Percentiles rank a stretch among this genome's conserved stretches.
These are phyloP conservation scores for Notarius quadriscutis DNA, from an alignment of 2,113 vertebrate species.

Conservation along the genomic window DNA sequence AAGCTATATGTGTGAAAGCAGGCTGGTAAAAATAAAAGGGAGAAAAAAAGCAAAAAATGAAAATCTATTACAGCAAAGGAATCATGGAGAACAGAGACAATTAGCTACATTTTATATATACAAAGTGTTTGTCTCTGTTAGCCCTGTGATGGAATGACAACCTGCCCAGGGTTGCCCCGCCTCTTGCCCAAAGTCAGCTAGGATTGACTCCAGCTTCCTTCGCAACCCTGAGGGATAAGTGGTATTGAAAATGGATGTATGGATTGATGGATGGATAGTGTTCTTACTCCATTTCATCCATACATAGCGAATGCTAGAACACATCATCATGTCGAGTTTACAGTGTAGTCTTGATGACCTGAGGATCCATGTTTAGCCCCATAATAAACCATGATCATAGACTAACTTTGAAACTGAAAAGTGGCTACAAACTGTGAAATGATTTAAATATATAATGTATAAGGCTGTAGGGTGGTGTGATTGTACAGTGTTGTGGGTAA, in stretches of 20 bases:
- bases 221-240: too few species aligned
- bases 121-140: too few species aligned
- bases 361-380: not conserved
- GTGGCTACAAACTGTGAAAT: not conserved
- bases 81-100: not conserved
- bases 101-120: not conserved
- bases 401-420: not conserved
- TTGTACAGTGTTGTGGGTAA: too few species aligned
- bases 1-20: not conserved
- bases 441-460: not conserved
- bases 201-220: too few species aligned
- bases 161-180: too few species aligned
- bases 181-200: too few species aligned
- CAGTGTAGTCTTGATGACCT: not conserved
- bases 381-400: not conserved
- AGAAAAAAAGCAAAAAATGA: not conserved
- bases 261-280: not conserved
- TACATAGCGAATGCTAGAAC: not conserved
- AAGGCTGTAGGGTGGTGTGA: not conserved
- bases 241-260: too few species aligned
- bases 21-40: not conserved
- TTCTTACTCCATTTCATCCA: not conserved
- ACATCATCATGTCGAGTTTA: not conserved
- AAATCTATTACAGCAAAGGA: not conserved
- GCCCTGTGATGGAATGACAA: too few species aligned